A percentile compares a stretch with the other conserved stretches of the same genome.
Conservation (phyloP, 1,140 invertebrate genomes). For the Phortica variegata region DNA sequence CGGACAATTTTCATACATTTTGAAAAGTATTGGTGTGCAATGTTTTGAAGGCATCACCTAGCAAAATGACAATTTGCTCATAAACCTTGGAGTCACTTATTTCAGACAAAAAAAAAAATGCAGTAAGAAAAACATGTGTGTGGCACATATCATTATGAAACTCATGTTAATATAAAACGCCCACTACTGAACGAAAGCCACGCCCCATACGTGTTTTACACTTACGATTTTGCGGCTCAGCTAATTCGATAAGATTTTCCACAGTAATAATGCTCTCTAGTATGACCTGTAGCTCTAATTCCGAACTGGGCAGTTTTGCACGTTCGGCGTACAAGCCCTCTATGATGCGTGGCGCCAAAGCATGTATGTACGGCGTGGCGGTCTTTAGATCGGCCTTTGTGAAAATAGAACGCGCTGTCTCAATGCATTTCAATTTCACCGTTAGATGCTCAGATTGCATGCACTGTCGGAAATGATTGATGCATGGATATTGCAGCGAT, state of each 20-base stretch:
- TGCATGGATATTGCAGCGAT: slow-evolving; percentile 86
- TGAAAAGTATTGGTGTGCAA: no score
- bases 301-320: slow-evolving; percentile 62
- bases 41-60: no score
- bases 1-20: no score
- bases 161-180: no score
- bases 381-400: slow-evolving; percentile 68
- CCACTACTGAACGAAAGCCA: no score
- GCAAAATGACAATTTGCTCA: no score
- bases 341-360: slow-evolving; percentile 72
- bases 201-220: no score
- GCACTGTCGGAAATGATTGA: slow-evolving; percentile 88
- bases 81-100: no score
- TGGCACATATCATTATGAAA: no score
- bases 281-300: slow-evolving; percentile 66
- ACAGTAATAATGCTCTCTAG: slow-evolving; percentile 70
- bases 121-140: no score
- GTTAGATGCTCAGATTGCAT: slow-evolving; percentile 68
- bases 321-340: slow-evolving; percentile 68
- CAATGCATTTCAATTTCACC: slow-evolving; percentile 76
- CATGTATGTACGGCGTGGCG: slow-evolving; percentile 78
- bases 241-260: slow-evolving; percentile 72
- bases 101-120: no score
- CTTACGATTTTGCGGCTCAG: slow-evolving; percentile 78
- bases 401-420: slow-evolving; percentile 76